A percentile compares a stretch with the other conserved stretches of the same genome.
These are phyloP conservation scores for Castor canadensis DNA, from an alignment of 2,113 vertebrate genomes.

Conservation along the genomic window DNA sequence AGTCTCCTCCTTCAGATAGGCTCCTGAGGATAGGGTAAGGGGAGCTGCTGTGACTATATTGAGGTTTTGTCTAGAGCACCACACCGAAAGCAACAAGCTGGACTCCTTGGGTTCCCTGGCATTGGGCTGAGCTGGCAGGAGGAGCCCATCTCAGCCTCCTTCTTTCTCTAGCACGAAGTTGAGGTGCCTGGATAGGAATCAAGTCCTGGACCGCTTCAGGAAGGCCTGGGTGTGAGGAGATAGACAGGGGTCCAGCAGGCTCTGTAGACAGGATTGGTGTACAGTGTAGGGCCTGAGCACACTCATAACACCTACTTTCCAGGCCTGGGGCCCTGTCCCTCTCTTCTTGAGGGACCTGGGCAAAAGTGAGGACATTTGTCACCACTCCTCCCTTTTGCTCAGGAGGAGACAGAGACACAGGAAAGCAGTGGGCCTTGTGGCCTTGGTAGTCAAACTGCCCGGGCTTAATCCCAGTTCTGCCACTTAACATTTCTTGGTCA, in stretches of 20 bases:
- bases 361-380: accelerated
- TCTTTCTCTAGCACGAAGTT: neutral
- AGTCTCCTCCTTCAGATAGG: too few relatives aligned
- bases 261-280: neutral
- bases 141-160: neutral
- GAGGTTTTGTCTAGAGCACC: neutral
- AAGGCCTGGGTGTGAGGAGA: neutral
- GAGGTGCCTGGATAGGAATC: neutral
- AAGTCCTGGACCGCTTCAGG: neutral
- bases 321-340: accelerated
- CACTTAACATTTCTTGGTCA: accelerated
- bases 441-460: neutral
- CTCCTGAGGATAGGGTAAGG: accelerated
- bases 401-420: neutral
- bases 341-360: neutral
- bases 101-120: neutral
- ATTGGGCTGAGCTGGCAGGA: neutral
- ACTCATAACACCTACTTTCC: neutral
- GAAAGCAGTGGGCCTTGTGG: neutral
- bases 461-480: neutral
- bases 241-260: neutral
- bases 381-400: neutral
- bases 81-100: neutral
- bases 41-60: neutral
- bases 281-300: accelerated